Evolutionary conservation across 2,113 vertebrate species (phyloP).

Genomic region (Mugil cephalus): DNA sequence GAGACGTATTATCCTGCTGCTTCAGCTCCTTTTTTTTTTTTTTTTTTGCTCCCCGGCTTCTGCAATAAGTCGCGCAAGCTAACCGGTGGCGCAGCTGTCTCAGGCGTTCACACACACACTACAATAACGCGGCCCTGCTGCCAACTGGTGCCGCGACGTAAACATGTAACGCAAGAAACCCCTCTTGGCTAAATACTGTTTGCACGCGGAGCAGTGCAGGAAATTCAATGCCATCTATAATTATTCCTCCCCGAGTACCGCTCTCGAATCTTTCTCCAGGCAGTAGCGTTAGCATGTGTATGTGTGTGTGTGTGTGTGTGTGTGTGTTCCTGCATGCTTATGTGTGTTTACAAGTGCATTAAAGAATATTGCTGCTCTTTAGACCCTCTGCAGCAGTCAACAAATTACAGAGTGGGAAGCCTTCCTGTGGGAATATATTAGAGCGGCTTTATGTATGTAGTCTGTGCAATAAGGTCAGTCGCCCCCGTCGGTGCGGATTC

Average conservation of each 20-base stretch:
- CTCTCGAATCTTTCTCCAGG: slow-evolving; percentile 63
- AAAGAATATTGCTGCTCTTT: slow-evolving; percentile 68
- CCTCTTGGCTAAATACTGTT: slow-evolving; percentile 61
- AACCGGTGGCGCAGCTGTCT: slow-evolving; percentile 14
- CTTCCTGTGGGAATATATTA: slow-evolving; percentile 74
- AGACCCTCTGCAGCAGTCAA: slow-evolving; percentile 70
- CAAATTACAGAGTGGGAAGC: slow-evolving; percentile 73
- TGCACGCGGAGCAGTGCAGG: slow-evolving; percentile 53
- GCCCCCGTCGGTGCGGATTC: slow-evolving; percentile 46
- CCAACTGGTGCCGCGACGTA: slow-evolving; percentile 37
- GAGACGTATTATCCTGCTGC: neutral
- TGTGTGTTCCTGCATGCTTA: slow-evolving; percentile 3
- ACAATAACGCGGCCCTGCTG: slow-evolving; percentile 49
- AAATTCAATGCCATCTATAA: slow-evolving; percentile 75
- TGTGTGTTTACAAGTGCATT: slow-evolving; percentile 65
- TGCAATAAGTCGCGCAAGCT: neutral
- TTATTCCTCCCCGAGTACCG: slow-evolving; percentile 62
- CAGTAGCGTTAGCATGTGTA: slow-evolving; percentile 23
- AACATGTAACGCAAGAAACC: slow-evolving; percentile 60
- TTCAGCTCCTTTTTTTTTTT: neutral
- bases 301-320: slow-evolving; percentile 22
- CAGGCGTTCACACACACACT: slow-evolving; percentile 34
- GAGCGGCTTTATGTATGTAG: slow-evolving; percentile 63
- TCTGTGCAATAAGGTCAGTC: slow-evolving; percentile 34
- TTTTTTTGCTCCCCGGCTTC: too few relatives aligned